phyloP scores from a whole-genome alignment of 2,888 invertebrate genomes.

The Abscondita cerata region DNA sequence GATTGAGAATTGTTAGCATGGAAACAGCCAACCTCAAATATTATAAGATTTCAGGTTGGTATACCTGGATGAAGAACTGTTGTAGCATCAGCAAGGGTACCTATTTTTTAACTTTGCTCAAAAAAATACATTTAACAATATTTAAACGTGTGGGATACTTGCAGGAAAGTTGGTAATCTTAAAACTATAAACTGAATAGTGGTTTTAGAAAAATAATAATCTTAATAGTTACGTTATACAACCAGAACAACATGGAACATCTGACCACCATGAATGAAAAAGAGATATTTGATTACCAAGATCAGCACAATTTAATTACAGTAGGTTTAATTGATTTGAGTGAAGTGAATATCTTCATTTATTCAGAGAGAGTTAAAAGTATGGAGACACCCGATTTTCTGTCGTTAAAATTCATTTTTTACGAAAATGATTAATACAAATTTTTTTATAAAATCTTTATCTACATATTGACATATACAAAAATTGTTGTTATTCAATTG shows the following conservation, averaged over 20 bases:
- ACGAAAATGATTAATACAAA: too few relatives aligned
- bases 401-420: too few relatives aligned
- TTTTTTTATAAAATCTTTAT: too few relatives aligned
- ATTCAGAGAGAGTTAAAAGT: too few relatives aligned
- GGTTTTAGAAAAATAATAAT: constrained; percentile 68
- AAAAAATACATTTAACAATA: constrained; percentile 78
- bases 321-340: constrained; percentile 98
- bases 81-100: constrained; percentile 76
- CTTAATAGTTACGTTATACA: constrained; percentile 89
- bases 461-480: too few relatives aligned
- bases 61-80: constrained; percentile 65
- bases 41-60: constrained; percentile 58
- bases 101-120: constrained; percentile 81
- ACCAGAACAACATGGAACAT: constrained; percentile 90
- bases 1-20: too few relatives aligned
- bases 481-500: too few relatives aligned
- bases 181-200: constrained; percentile 20
- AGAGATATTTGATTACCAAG: constrained; percentile 91
- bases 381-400: too few relatives aligned
- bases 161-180: constrained; percentile 81
- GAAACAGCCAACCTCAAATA: constrained; percentile 62
- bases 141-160: constrained; percentile 94
- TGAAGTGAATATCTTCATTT: constrained; percentile 37
- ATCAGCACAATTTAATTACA: constrained; percentile 89
- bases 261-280: constrained; percentile 94